A percentile compares a stretch with the other conserved stretches of the same genome.
Evolutionary conservation across 2,797 vertebrate genomes (phyloP).

Genomic region (Acanthurus leucopareius): DNA sequence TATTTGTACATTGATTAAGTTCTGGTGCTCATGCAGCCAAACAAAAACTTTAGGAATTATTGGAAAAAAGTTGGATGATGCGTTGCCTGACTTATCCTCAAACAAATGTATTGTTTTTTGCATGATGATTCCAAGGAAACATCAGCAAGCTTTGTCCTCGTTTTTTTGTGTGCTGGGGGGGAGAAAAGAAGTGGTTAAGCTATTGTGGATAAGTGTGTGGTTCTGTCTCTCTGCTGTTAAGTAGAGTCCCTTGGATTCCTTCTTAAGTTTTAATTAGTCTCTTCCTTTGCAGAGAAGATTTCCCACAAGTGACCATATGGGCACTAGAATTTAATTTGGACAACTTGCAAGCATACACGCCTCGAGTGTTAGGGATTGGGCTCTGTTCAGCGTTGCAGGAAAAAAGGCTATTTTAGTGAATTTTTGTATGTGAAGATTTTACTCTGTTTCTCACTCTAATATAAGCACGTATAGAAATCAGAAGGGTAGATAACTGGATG

Average conservation of each 20-base stretch:
- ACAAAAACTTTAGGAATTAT: no score
- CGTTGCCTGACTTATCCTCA: not conserved
- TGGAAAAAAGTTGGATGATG: no score
- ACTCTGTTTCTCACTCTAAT: not conserved
- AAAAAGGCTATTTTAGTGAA: not conserved
- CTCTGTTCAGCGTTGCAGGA: slow-evolving; percentile 6
- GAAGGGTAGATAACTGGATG: not conserved
- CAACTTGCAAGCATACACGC: slow-evolving; percentile 21
- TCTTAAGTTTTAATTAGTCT: slow-evolving; percentile 52
- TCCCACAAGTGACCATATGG: slow-evolving; percentile 51
- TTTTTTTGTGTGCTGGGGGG: not conserved
- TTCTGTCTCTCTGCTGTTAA: slow-evolving; percentile 1
- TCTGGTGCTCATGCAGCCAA: no score
- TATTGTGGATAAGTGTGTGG: slow-evolving; percentile 10
- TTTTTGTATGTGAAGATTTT: not conserved
- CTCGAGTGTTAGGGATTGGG: slow-evolving; percentile 6
- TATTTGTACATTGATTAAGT: no score
- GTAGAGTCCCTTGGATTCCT: slow-evolving; percentile 28
- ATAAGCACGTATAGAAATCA: slow-evolving; percentile 5
- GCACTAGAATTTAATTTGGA: slow-evolving; percentile 47
- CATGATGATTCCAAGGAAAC: not conserved
- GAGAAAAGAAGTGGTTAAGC: not conserved
- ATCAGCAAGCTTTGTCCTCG: not conserved
- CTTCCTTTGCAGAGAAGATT: slow-evolving; percentile 43
- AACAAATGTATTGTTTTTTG: not conserved